Evolutionary conservation across 2,797 vertebrate genomes (phyloP).

Genomic region (Avahi laniger): DNA sequence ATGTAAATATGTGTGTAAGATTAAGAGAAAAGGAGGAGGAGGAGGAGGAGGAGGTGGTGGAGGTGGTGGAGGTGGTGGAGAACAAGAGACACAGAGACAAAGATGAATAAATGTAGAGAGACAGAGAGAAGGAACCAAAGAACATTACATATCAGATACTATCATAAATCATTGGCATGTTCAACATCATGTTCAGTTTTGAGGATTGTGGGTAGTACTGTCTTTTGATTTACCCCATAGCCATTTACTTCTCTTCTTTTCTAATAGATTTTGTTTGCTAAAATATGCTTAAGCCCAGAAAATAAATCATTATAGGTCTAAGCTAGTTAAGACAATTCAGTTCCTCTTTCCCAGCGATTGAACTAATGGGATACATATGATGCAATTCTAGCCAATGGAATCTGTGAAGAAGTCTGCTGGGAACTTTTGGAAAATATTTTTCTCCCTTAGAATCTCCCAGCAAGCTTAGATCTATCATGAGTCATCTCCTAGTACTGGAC

Average conservation of each 20-base stretch:
- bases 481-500: constrained; percentile 24
- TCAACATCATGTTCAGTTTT: background rate
- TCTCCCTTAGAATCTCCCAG: background rate
- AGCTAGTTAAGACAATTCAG: background rate
- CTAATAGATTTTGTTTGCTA: background rate
- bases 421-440: constrained; percentile 45
- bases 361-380: background rate
- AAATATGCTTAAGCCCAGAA: background rate
- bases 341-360: constrained; percentile 9
- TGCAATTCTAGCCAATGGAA: background rate
- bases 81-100: background rate
- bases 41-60: fast-evolving
- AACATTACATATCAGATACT: background rate
- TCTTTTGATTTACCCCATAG: background rate
- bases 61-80: background rate
- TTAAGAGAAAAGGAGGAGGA: background rate
- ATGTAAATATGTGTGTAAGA: background rate
- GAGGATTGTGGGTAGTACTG: background rate
- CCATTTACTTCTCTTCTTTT: background rate
- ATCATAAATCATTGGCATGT: background rate
- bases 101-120: background rate
- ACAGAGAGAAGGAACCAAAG: background rate
- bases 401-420: background rate
- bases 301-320: background rate
- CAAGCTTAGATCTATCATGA: constrained; percentile 36